Evolutionary conservation across 1,140 invertebrate genomes (phyloP).

Genomic region (Drosophila hydei): DNA sequence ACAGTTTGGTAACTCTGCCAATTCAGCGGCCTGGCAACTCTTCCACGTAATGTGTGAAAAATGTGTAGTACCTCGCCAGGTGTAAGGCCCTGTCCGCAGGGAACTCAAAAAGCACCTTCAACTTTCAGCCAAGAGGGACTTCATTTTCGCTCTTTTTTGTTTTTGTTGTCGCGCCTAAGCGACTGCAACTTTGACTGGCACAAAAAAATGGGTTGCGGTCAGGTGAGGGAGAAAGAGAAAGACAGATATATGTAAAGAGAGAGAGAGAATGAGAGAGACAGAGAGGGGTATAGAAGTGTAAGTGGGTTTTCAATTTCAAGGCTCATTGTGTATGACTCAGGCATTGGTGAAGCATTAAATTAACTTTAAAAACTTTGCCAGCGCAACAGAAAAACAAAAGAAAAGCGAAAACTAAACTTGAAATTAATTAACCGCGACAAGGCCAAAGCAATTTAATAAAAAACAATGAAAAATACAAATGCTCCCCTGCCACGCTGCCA

Average conservation of each 20-base stretch:
- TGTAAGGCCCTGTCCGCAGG: constrained; percentile 44
- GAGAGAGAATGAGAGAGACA: not conserved
- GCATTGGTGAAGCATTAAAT: constrained; percentile 71
- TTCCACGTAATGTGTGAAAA: constrained; percentile 32
- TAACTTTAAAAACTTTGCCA: constrained; percentile 74
- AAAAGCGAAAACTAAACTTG: constrained; percentile 71
- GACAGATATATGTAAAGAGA: too few relatives aligned
- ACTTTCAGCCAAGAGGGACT: constrained; percentile 32
- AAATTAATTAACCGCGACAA: constrained; percentile 80
- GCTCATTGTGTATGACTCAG: constrained; percentile 64
- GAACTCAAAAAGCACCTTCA: constrained; percentile 47
- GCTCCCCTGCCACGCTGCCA: not conserved
- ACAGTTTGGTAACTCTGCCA: constrained; percentile 10
- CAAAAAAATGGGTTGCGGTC: constrained; percentile 25
- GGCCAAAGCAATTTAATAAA: constrained; percentile 21
- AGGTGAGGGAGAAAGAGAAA: not conserved
- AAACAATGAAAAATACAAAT: constrained; percentile 3
- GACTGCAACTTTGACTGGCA: constrained; percentile 46
- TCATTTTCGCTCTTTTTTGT: constrained; percentile 27
- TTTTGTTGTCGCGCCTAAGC: constrained; percentile 56
- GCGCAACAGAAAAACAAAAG: constrained; percentile 26
- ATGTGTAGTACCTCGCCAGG: constrained; percentile 27
- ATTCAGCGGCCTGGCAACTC: constrained; percentile 10
- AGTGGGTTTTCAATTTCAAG: constrained; percentile 63
- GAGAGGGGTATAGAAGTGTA: too few relatives aligned